Evolutionary conservation across 1,140 invertebrate species (phyloP), one percentile per base, ranked within the genome.

Genomic region (Druon quercuslanigerum): DNA sequence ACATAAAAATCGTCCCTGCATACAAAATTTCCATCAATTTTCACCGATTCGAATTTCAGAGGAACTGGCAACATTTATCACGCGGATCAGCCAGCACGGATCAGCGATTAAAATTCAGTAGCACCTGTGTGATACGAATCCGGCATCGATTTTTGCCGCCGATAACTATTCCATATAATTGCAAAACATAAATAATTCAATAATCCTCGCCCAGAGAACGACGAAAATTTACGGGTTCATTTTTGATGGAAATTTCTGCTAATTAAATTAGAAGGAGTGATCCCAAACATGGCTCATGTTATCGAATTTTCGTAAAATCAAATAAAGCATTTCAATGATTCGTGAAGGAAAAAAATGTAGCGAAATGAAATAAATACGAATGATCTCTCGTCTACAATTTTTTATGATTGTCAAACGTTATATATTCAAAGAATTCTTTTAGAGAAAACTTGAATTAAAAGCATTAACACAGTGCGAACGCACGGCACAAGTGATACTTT

Each of bases 81-180:
- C 57, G 57, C 57, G 11, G 57, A 66, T 66, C 57, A 66, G 57
- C 20, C 57, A 20, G 57, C 20, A 66, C 25, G 57, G 25, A 66
- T 66, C 57, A 66, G 33, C 25, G 57, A 66, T 66, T 66, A 66
- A 66, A 66, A 66, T 66, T 46, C 40, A 46, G 57, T 20, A 66
- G 57, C 57, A 66, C 57, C 25, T 66, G 57, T 14, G 57, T 16
- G 57, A 66, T 66, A 66, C 13, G 13, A 66, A 66, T 66, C 57
- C 7, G 19, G 12, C 57, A 66, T 66, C 57, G 57, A 66, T 66
- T 66, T 66, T 66, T 66, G 57, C 40, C 20, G 2, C 20, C 25
- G 57, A 66, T 66, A 66, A 66, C 57, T 66, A 66, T 66, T 33
- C 20, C 11, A 66, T 66, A 66, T 66, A 66, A 66, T 66, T 66